Evolutionary conservation across 2,113 vertebrate genomes (phyloP), one percentile per base, ranked within the genome.

Genomic region (Xenotilapia caudafasciata): DNA sequence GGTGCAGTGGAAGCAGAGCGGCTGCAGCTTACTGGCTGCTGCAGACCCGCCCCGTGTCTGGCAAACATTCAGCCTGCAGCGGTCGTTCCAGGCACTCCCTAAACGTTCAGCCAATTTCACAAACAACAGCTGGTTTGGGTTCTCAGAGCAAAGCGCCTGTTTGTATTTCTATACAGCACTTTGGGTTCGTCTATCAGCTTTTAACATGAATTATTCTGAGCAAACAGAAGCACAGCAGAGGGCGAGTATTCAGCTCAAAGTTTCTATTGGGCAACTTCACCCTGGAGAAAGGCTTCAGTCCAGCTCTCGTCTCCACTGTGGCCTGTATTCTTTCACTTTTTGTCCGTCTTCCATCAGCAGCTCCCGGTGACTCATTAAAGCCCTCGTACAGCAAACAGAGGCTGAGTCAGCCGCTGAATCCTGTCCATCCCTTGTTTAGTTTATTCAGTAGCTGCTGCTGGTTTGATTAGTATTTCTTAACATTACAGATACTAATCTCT

Each of bases 351-450:
- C 62, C 80, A 83, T 73, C 81, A 86, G 80, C 65, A 87, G 65
- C 54, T 75, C 68, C 10, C 4, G n/a, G 58, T 94, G 93, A 90
- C 87, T 93, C 90, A 93, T 83, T 89, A 33, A 47, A 68, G 11
- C 86, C 88, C 79, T 80, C 38, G 35, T 60, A 45, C 17, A 49
- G 42, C 77, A 84, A 62, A 60, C 33, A 33, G 11, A 83, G 60
- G 12, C 14, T 91, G 93, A 93, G 93, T 94, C 93, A 94, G 79
- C 7, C 3, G 75, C 49, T 93, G 90, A 91, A 84, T 86, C 28
- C 17, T 13, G 82, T 92, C 93, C 92, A 94, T 84, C 85, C 87
- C 87, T 94, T 93, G 90, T 93, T 91, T 84, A 85, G 55, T 88
- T 80, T 47, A 65, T 82, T 28, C 38, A 80, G 79, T 40, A 77